Percentiles rank a stretch among this genome's conserved stretches.
These are phyloP conservation scores for Nesometra sesokonis DNA, from an alignment of 35 echinoderm and acorn worm species.

Conservation along the genomic window DNA sequence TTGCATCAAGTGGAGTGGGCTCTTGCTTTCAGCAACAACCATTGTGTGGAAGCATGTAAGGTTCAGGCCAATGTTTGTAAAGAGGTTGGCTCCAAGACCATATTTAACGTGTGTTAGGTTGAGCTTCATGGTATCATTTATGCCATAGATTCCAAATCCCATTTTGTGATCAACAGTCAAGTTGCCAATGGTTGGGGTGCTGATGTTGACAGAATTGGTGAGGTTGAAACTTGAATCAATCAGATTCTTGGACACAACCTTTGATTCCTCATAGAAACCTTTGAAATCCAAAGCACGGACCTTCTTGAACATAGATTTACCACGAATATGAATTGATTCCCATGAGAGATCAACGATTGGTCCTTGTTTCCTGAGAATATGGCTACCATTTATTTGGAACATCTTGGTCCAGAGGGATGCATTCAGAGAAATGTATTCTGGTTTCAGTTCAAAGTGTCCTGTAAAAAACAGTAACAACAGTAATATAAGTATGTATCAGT, in stretches of 20 bases:
- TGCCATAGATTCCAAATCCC: not conserved
- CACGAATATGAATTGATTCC: slow-evolving; percentile 15
- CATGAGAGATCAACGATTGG: slow-evolving; percentile 47
- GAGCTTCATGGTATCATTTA: slow-evolving; percentile 29
- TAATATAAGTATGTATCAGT: too few relatives aligned
- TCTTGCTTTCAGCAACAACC: not conserved
- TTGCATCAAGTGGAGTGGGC: not conserved
- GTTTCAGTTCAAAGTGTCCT: slow-evolving; percentile 44
- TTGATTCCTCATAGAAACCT: slow-evolving; percentile 17
- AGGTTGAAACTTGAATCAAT: slow-evolving; percentile 46
- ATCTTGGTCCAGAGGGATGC: slow-evolving; percentile 27
- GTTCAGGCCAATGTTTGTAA: not conserved
- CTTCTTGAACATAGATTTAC: slow-evolving; percentile 41
- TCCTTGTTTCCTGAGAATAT: slow-evolving; percentile 45
- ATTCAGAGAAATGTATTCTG: slow-evolving; percentile 26
- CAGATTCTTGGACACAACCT: slow-evolving; percentile 36
- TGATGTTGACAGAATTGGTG: slow-evolving; percentile 13
- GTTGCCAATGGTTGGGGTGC: slow-evolving; percentile 31
- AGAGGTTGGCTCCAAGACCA: not conserved
- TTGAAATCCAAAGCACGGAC: slow-evolving; percentile 20
- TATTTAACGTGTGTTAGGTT: not conserved
- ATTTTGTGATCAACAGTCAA: slow-evolving; percentile 41
- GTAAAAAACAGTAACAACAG: slow-evolving; percentile 1
- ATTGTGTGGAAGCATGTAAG: not conserved
- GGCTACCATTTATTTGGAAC: slow-evolving; percentile 24